Evolutionary conservation across 2,113 vertebrate genomes (phyloP).

Genomic region (Thunnus thynnus): DNA sequence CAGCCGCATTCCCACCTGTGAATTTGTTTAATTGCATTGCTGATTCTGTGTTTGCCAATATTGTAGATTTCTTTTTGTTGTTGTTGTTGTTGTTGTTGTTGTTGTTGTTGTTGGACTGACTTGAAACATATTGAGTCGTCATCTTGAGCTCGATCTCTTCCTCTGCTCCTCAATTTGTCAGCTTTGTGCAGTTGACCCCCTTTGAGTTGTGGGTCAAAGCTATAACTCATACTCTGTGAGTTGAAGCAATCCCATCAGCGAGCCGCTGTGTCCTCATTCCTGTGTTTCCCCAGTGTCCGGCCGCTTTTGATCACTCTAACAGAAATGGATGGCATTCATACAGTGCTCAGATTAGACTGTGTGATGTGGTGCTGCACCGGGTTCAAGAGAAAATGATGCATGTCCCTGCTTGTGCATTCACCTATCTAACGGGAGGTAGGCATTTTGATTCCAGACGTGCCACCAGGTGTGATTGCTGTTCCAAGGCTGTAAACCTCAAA

Average conservation of each 20-base stretch:
- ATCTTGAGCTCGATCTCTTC: conserved; percentile 52
- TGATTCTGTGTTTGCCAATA: conserved; percentile 38
- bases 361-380: conserved; percentile 52
- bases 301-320: conserved; percentile 73
- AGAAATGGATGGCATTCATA: conserved; percentile 77
- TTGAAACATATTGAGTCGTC: conserved; percentile 45
- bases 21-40: conserved; percentile 55
- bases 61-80: background rate
- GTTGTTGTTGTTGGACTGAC: conserved; percentile 1
- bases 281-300: conserved; percentile 65
- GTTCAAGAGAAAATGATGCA: conserved; percentile 54
- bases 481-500: background rate
- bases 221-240: conserved; percentile 74
- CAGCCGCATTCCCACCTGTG: conserved; percentile 8
- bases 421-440: conserved; percentile 25
- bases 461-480: conserved; percentile 41
- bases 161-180: conserved; percentile 72
- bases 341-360: conserved; percentile 67
- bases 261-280: conserved; percentile 77
- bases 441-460: conserved; percentile 41
- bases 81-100: background rate
- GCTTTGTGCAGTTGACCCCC: conserved; percentile 72
- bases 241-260: conserved; percentile 72
- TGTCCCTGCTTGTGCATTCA: conserved; percentile 29
- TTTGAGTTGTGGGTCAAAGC: conserved; percentile 78